phyloP scores from a whole-genome alignment of 2,113 vertebrate genomes.

The Plecturocebus donacophilus region DNA sequence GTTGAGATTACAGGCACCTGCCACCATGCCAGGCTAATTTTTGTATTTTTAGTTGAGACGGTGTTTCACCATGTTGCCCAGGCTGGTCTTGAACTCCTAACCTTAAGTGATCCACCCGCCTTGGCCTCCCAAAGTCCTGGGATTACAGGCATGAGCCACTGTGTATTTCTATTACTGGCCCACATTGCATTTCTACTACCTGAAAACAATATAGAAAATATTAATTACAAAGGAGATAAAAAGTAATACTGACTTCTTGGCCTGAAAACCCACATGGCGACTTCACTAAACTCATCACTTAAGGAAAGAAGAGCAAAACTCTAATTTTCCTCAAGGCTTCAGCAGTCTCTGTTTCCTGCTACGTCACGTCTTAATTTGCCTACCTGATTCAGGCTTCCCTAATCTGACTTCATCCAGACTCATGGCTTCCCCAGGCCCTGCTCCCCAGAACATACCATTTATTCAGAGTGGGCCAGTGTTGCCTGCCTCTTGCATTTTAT shows the following conservation, averaged over 20 bases:
- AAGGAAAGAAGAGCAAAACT: not conserved
- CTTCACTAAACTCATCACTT: not conserved
- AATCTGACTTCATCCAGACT: accelerated
- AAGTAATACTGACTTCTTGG: not conserved
- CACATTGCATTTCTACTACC: accelerated
- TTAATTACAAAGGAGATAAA: not conserved
- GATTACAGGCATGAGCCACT: too few species aligned
- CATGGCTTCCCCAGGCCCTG: not conserved
- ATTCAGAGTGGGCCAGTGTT: accelerated
- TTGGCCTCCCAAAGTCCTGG: too few species aligned
- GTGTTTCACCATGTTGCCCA: too few species aligned
- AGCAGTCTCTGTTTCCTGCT: not conserved
- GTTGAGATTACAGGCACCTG: too few species aligned
- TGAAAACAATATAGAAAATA: not conserved
- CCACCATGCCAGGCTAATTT: too few species aligned
- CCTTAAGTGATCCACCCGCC: too few species aligned
- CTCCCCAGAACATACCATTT: accelerated
- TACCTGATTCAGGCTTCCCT: not conserved
- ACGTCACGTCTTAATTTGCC: too few species aligned
- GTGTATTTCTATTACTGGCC: too few species aligned
- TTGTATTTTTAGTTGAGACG: too few species aligned
- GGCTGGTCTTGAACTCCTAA: too few species aligned
- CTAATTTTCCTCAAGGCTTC: not conserved
- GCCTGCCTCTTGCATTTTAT: not conserved
- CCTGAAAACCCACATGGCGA: not conserved